Evolutionary conservation across 2,113 vertebrate genomes (phyloP).

Genomic region (zebrafish (Danio rerio)): DNA sequence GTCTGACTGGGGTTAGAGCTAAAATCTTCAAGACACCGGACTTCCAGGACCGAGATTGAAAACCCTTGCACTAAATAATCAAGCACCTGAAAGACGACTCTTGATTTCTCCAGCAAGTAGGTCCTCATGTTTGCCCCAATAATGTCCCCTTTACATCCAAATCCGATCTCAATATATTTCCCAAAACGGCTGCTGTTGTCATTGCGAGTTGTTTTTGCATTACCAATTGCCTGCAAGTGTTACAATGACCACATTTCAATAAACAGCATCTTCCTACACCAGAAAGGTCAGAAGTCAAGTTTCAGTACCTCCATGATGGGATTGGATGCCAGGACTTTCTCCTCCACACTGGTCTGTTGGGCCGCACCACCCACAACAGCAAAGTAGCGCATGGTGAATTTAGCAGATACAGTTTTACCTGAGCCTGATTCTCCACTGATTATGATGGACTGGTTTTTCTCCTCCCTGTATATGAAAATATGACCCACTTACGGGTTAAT

Average conservation of each 20-base stretch:
- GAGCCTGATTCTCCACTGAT: slow-evolving; percentile 84
- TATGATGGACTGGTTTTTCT: slow-evolving; percentile 81
- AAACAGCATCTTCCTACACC: background rate
- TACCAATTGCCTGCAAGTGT: slow-evolving; percentile 79
- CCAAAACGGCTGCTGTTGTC: slow-evolving; percentile 85
- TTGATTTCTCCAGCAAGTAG: slow-evolving; percentile 82
- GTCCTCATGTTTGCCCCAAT: slow-evolving; percentile 82
- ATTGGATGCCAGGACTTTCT: slow-evolving; percentile 78
- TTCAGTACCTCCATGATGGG: slow-evolving; percentile 80
- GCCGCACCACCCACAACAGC: slow-evolving; percentile 80
- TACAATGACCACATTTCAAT: background rate
- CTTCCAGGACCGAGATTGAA: no score
- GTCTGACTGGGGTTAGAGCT: no score
- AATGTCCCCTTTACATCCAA: slow-evolving; percentile 73
- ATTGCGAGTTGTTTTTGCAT: slow-evolving; percentile 80
- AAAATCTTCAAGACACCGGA: no score
- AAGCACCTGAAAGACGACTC: slow-evolving; percentile 81
- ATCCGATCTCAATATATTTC: slow-evolving; percentile 82
- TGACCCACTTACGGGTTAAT: background rate
- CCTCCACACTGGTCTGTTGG: slow-evolving; percentile 79
- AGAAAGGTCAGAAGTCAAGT: background rate
- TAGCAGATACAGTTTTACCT: slow-evolving; percentile 80
- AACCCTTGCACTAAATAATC: background rate
- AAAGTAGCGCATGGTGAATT: slow-evolving; percentile 81
- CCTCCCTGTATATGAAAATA: slow-evolving; percentile 68